Conservation (phyloP, 1,140 invertebrate species). For the Brachionus manjavacas region DNA sequence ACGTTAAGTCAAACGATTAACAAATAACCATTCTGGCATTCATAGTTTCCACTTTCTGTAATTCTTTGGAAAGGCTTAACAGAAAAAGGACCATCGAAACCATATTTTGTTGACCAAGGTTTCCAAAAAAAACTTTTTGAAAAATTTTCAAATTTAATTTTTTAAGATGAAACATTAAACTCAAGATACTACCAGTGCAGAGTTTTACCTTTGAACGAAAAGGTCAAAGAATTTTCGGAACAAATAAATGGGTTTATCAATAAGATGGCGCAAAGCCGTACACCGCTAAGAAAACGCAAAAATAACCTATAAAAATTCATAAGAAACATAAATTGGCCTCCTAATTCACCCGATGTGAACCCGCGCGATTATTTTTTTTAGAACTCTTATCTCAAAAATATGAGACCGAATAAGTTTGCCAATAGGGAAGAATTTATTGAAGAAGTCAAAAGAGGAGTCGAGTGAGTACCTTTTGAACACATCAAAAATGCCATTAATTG, state of each 20-base stretch:
- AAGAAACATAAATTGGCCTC: neutral
- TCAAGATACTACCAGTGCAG: neutral
- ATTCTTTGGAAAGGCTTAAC: too few species aligned
- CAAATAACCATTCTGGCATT: too few species aligned
- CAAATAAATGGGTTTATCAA: neutral
- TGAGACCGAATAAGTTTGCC: neutral
- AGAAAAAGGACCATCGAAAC: too few species aligned
- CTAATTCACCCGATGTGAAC: neutral
- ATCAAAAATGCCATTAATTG: too few species aligned
- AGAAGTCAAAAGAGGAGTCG: too few species aligned
- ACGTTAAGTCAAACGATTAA: too few species aligned
- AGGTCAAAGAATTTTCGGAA: neutral
- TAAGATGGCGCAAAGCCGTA: neutral
- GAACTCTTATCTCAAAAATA: neutral
- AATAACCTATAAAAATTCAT: neutral
- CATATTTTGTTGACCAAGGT: too few species aligned
- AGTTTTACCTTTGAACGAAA: neutral
- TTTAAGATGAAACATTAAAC: neutral
- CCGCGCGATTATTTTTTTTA: neutral
- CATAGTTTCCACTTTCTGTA: too few species aligned
- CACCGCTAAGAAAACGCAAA: neutral
- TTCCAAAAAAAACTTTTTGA: too few species aligned
- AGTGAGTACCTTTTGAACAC: too few species aligned
- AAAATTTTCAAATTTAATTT: too few species aligned
- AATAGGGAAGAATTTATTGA: too few species aligned